Conservation (phyloP, 2,888 invertebrate species). For the Neoaliturus tenellus region DNA sequence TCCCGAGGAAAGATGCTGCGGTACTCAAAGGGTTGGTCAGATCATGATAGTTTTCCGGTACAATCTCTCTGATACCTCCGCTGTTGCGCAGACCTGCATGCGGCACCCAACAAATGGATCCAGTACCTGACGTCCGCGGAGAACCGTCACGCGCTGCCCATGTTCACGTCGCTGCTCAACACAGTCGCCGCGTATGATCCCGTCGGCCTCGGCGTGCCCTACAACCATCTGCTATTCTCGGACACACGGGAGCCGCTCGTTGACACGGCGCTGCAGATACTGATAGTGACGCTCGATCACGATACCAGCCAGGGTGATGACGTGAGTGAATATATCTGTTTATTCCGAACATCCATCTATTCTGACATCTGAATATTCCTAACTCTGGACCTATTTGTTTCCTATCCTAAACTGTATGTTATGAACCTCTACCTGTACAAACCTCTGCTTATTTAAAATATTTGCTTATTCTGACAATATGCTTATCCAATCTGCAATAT, state of each 20-base stretch:
- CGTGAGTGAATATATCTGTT: slow-evolving; percentile 71
- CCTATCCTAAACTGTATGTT: too few relatives aligned
- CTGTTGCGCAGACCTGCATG: slow-evolving; percentile 67
- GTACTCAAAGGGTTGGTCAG: too few relatives aligned
- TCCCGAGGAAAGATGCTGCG: too few relatives aligned
- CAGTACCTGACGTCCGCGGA: slow-evolving; percentile 79
- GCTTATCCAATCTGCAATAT: too few relatives aligned
- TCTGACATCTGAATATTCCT: too few relatives aligned
- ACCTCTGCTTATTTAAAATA: too few relatives aligned
- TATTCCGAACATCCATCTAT: too few relatives aligned
- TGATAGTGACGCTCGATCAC: slow-evolving; percentile 97
- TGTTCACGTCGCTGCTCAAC: slow-evolving; percentile 98
- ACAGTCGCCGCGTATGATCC: slow-evolving; percentile 99
- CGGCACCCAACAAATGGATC: slow-evolving; percentile 77
- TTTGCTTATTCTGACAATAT: too few relatives aligned
- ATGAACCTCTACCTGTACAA: too few relatives aligned
- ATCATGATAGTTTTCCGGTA: too few relatives aligned
- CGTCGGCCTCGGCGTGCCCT: slow-evolving; percentile 97
- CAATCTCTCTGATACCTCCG: too few relatives aligned
- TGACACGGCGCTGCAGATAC: slow-evolving; percentile 93
- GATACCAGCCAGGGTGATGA: slow-evolving; percentile 85
- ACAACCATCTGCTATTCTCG: slow-evolving; percentile 97
- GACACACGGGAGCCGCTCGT: slow-evolving; percentile 96
- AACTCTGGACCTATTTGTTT: too few relatives aligned
- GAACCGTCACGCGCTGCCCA: slow-evolving; percentile 93